Evolutionary conservation across 2,113 vertebrate genomes (phyloP), one percentile per base, ranked within the genome.

Genomic region (Baryphthengus martii): DNA sequence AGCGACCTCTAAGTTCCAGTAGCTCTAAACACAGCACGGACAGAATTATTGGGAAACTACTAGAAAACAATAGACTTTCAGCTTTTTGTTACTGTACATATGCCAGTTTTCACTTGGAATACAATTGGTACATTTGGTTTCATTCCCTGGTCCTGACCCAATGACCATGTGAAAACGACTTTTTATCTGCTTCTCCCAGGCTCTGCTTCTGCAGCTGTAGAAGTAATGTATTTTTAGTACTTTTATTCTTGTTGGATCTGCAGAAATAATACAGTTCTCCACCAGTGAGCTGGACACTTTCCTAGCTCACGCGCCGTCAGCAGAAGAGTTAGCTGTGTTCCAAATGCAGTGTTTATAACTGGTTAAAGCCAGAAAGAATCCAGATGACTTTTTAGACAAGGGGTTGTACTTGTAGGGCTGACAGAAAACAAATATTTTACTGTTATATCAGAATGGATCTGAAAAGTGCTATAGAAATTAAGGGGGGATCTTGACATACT

Each of bases 351-450:
- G 65, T 84, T 94, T 89, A 53, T 17, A 91, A 80, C 31, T 83
- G 65, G 84, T 95, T 83, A 96, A 85, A 89, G 74, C 28, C 72
- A 96, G 90, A 94, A 96, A 92, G 39, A 77, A 93, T 89, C 50
- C 95, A 95, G 67, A 88, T 65, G 35, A 82, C 74, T 95, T 91
- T 89, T 92, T 37, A 79, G 56, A 66, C 62, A 55, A n/a, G 9
- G 53, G 29, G 19, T 44, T 90, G 44, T 74, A 83, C 63, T 90
- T 88, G 14, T 18, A 89, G 16, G 29, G 17, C 39, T 91, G 44
- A 55, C 33, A 91, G 71, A 84, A 93, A 76, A 58, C 6, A 95
- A 73, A 59, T 3, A 0, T 67, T 88, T 91, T 83, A 49, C 39
- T 93, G 85, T 23, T 52, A 89, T 67, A 85, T 47, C 55, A 66